phyloP scores from a whole-genome alignment of 2,797 vertebrate species.

The Eupleurogrammus muticus region DNA sequence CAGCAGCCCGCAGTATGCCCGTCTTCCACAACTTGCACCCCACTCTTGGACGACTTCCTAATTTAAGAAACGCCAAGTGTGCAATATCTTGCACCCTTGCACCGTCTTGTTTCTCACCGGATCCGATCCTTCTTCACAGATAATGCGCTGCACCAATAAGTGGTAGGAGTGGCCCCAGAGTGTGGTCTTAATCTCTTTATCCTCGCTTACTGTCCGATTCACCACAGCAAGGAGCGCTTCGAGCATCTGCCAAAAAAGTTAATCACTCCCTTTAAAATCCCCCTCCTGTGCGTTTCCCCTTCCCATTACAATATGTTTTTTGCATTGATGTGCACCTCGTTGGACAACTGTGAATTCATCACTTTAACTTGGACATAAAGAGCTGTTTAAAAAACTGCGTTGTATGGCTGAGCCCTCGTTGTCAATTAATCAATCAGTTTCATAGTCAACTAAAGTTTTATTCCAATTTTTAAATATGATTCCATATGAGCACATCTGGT shows the following conservation, averaged over 20 bases:
- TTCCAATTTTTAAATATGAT: no score
- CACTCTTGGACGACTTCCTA: slow-evolving; percentile 14
- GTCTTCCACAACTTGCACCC: background rate
- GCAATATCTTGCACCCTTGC: slow-evolving; percentile 29
- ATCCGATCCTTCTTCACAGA: slow-evolving; percentile 31
- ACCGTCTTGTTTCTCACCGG: slow-evolving; percentile 3
- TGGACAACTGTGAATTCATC: background rate
- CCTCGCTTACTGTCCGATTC: slow-evolving; percentile 68
- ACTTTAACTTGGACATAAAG: background rate
- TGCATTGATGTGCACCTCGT: background rate
- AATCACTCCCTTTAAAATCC: slow-evolving; percentile 59
- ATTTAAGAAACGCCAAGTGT: slow-evolving; percentile 36
- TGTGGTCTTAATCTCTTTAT: slow-evolving; percentile 78
- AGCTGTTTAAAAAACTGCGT: background rate
- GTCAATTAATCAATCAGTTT: no score
- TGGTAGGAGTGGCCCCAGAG: slow-evolving; percentile 57
- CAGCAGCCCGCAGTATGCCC: slow-evolving; percentile 2
- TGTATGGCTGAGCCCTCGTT: no score
- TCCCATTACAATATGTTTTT: slow-evolving; percentile 2
- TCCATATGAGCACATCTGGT: no score
- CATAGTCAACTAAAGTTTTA: no score
- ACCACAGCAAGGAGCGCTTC: slow-evolving; percentile 46
- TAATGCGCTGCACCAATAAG: slow-evolving; percentile 64
- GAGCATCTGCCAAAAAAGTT: slow-evolving; percentile 68
- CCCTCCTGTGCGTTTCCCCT: slow-evolving; percentile 17